Conservation (phyloP, 2,888 invertebrate genomes). For the Pachydiplax longipennis region DNA sequence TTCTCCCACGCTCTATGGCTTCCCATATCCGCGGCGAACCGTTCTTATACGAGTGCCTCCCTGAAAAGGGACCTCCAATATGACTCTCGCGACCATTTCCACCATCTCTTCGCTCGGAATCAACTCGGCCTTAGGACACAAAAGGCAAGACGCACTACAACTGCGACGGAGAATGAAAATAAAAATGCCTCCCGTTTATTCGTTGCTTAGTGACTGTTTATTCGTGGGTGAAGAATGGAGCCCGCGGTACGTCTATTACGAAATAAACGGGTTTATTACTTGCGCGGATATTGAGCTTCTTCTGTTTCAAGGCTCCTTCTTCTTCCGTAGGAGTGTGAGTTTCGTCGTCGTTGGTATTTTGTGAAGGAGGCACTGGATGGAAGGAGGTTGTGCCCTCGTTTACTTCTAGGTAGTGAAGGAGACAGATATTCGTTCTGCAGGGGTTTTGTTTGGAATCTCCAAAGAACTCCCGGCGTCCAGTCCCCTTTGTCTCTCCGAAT, state of each 20-base stretch:
- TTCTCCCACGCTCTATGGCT: conserved; percentile 1
- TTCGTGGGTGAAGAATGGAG: background rate
- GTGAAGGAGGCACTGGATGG: too few relatives aligned
- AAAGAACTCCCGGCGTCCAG: conserved; percentile 15
- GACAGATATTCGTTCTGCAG: conserved; percentile 1
- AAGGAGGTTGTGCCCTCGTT: background rate
- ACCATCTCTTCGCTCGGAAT: background rate
- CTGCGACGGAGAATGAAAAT: background rate
- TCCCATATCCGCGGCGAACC: background rate
- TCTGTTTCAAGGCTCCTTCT: too few relatives aligned
- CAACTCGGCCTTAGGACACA: background rate
- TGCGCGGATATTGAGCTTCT: too few relatives aligned
- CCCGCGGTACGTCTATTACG: too few relatives aligned
- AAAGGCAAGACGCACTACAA: background rate
- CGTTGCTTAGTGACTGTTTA: background rate
- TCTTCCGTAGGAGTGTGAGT: too few relatives aligned
- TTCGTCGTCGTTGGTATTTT: too few relatives aligned
- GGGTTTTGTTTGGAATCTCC: conserved; percentile 4
- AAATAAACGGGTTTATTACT: too few relatives aligned
- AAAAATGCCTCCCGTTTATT: background rate
- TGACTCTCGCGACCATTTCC: background rate
- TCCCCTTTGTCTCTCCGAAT: conserved; percentile 10
- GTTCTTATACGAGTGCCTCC: background rate
- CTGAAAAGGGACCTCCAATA: background rate
- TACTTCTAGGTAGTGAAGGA: background rate